These are phyloP conservation scores for Platysternon megacephalum DNA, from an alignment of 2,113 vertebrate genomes.

Conservation along the genomic window DNA sequence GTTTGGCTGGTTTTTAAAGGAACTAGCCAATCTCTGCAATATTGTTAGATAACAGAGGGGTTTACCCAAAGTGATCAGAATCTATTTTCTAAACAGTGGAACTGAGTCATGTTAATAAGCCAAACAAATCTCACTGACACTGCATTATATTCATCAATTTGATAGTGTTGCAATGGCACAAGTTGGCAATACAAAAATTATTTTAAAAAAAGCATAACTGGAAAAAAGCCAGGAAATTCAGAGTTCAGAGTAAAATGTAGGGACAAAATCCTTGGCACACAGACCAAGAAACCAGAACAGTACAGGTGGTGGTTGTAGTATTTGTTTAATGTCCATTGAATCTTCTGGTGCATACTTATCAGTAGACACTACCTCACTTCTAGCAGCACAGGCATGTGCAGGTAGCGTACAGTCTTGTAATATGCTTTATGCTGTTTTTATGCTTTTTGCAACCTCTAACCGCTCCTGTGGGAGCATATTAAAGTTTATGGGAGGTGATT, in stretches of 20 bases:
- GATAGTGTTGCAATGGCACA: background rate
- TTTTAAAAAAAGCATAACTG: background rate
- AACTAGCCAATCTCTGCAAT: background rate
- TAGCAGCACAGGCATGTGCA: too few species aligned
- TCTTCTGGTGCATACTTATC: too few species aligned
- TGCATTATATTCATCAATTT: accelerated
- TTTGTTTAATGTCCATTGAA: too few species aligned
- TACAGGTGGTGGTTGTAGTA: too few species aligned
- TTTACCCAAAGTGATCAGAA: background rate
- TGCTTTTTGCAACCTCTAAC: too few species aligned
- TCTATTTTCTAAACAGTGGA: background rate
- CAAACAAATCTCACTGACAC: background rate
- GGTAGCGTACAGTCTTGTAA: too few species aligned
- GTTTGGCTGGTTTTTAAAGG: slow-evolving; percentile 47
- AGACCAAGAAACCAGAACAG: too few species aligned
- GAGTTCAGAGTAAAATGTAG: background rate
- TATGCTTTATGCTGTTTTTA: too few species aligned
- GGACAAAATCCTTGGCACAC: too few species aligned
- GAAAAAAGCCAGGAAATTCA: background rate
- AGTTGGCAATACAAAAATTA: background rate
- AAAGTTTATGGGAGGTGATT: background rate
- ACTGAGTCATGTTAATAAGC: too few species aligned
- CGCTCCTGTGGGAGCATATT: background rate
- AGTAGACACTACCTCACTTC: too few species aligned
- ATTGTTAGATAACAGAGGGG: background rate